Evolutionary conservation across 2,888 invertebrate genomes (phyloP).

Genomic region (Thera britannica): DNA sequence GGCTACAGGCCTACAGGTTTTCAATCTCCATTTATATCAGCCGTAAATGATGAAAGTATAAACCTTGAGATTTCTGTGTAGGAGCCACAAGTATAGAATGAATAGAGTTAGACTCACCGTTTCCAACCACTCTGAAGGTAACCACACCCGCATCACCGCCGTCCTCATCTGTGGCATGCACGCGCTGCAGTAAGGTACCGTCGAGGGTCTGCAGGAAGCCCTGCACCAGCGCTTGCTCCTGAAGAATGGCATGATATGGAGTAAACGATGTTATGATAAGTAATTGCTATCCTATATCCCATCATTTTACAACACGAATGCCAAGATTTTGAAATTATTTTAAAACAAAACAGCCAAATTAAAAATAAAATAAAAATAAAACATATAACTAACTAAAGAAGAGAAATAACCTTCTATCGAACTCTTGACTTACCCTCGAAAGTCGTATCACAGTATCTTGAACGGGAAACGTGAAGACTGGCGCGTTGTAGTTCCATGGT

Average conservation of each 20-base stretch:
- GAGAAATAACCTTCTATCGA: no score
- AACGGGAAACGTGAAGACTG: conserved; percentile 81
- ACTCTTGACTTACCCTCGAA: conserved; percentile 62
- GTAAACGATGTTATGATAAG: not conserved
- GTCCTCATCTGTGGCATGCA: conserved; percentile 84
- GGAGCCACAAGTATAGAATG: not conserved
- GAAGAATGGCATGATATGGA: not conserved
- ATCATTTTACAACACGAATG: no score
- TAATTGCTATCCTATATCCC: not conserved
- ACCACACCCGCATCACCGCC: conserved; percentile 83
- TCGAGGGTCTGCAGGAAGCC: conserved; percentile 62
- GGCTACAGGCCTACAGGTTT: no score
- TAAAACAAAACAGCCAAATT: no score
- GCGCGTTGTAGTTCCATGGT: conserved; percentile 85
- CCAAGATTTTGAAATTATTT: no score
- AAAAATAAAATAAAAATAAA: no score
- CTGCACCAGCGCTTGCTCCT: conserved; percentile 68
- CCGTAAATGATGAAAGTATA: no score
- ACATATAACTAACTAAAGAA: no score
- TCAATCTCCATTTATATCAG: no score
- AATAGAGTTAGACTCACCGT: conserved; percentile 55
- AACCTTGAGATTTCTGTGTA: no score
- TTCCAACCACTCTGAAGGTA: conserved; percentile 70
- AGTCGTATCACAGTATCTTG: conserved; percentile 63
- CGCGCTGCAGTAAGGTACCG: conserved; percentile 64